Evolutionary conservation across 2,113 vertebrate species (phyloP), one percentile per base, ranked within the genome.

Genomic region (Setophaga petechia): DNA sequence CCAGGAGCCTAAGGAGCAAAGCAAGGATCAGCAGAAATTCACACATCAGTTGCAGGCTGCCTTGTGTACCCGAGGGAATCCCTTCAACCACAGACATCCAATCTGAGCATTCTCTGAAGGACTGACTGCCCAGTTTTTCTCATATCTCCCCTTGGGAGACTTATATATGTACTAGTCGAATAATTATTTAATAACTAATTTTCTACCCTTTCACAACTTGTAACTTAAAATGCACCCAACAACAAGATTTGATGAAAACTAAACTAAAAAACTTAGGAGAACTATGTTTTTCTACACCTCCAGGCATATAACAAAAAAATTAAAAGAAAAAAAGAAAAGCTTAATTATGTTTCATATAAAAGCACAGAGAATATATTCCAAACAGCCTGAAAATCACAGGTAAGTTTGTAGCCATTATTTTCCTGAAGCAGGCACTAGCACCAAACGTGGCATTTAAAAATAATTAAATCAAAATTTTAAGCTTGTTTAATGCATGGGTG

Each of bases 381-480:
- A 93, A 78, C 11, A 78, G 11, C n/a, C 51, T 0, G 0, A n/a
- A 90, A 78, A 25, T 72, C 44, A 37, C 47, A 61, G 22, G 6
- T 41, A 9, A 44, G 15, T 68, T 21, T 81, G 18, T n/a, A 61
- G 41, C 10, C 25, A 66, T 35, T 82, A 46, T 39, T 84, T 41
- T 67, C 71, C 84, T 85, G 62, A 71, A 72, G 76, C 47, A 79
- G 58, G 28, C 17, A 59, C 35, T 47, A 49, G 37, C 27, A 92
- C 18, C 23, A 77, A 84, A 81, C 1, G 5, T 88, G 86, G 20
- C 75, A 89, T 79, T 92, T 85, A 72, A 95, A 93, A 76, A 75
- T 80, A 90, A 95, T 95, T 86, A 93, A 86, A 84, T 76, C 41
- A 74, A 96, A 95, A 9, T 67, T 43, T 93, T 92, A 92, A 93